Conservation (phyloP, 2,113 vertebrate species). For the Anthoscopus minutus region DNA sequence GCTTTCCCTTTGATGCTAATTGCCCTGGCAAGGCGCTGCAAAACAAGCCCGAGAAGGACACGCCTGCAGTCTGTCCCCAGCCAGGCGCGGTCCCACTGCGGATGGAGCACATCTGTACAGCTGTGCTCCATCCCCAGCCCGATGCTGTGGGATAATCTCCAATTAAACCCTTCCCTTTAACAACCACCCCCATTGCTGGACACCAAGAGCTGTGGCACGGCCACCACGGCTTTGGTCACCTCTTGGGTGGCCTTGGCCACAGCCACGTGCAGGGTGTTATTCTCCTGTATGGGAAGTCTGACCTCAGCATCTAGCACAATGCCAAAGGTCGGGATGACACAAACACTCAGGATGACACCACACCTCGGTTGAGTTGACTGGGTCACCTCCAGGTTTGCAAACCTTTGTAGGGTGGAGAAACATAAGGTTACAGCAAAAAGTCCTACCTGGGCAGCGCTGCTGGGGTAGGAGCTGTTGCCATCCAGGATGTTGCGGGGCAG, state of each 20-base stretch:
- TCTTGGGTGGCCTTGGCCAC: not conserved
- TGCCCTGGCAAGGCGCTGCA: not conserved
- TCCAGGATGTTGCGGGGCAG: not conserved
- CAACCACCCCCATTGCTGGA: not conserved
- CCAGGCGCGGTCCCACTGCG: not conserved
- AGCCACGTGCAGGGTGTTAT: not conserved
- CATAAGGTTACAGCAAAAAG: not conserved
- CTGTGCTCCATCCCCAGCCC: not conserved
- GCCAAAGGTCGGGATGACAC: not conserved
- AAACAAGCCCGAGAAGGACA: not conserved
- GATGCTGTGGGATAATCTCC: not conserved
- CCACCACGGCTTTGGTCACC: not conserved
- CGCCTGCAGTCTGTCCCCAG: not conserved
- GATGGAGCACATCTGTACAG: not conserved
- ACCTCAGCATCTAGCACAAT: not conserved
- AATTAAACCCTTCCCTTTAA: not conserved
- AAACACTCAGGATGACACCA: not conserved
- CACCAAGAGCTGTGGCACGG: not conserved
- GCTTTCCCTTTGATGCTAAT: constrained; percentile 46
- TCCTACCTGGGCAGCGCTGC: constrained; percentile 58
- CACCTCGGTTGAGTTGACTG: not conserved
- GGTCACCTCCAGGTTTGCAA: not conserved
- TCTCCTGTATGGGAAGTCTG: not conserved
- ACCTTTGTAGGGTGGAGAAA: not conserved
- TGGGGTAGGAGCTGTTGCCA: constrained; percentile 48